These are phyloP conservation scores for Apostichopus leukothele DNA, from an alignment of 53 echinoderm and acorn worm genomes.

Conservation along the genomic window DNA sequence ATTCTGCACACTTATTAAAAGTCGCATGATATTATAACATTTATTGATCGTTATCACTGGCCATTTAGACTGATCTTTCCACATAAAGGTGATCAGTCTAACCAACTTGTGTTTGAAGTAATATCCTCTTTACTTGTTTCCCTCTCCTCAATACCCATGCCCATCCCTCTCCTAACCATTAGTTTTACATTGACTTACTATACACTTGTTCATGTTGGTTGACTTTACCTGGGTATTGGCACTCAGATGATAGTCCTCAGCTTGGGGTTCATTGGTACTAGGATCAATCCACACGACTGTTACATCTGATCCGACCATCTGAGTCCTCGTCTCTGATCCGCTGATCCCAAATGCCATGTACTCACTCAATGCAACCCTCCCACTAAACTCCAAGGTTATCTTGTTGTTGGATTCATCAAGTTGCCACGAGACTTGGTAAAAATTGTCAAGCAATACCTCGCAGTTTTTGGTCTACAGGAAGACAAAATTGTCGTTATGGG, in stretches of 20 bases:
- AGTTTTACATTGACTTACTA: neutral
- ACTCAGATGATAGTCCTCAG: slow-evolving; percentile 56
- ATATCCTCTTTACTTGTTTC: no score
- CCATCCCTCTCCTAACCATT: neutral
- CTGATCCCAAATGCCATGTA: slow-evolving; percentile 93
- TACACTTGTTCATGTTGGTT: no score
- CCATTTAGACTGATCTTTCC: no score
- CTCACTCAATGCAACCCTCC: slow-evolving; percentile 41
- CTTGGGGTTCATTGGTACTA: slow-evolving; percentile 36
- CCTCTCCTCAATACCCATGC: no score
- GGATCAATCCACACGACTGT: slow-evolving; percentile 64
- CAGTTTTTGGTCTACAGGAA: neutral
- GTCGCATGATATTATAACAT: neutral
- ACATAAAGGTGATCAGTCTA: no score
- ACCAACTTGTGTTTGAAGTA: no score
- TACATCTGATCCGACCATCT: slow-evolving; percentile 80
- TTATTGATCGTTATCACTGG: no score
- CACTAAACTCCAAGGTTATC: slow-evolving; percentile 53
- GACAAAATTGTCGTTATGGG: no score
- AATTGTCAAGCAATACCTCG: slow-evolving; percentile 28
- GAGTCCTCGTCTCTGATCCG: slow-evolving; percentile 63
- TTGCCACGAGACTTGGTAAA: slow-evolving; percentile 65
- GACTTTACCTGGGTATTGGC: slow-evolving; percentile 50
- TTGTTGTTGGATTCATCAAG: slow-evolving; percentile 37
- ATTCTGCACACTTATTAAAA: neutral